phyloP scores from a whole-genome alignment of 2,113 vertebrate species.

The Boleophthalmus pectinirostris region DNA sequence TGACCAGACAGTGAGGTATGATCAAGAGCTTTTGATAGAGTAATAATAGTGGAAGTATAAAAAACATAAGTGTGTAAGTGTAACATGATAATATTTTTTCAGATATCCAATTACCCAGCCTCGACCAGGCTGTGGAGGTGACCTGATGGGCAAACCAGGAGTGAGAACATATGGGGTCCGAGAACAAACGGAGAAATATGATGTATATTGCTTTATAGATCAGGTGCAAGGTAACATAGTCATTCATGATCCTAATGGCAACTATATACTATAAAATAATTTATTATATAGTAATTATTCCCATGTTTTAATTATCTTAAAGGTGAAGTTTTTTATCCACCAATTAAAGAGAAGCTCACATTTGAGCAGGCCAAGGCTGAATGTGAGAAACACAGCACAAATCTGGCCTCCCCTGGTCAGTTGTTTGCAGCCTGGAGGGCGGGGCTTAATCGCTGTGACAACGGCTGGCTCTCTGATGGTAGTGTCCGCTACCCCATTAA shows the following conservation, averaged over 20 bases:
- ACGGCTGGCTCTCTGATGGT: constrained; percentile 90
- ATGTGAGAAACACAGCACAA: constrained; percentile 70
- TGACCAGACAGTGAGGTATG: constrained; percentile 87
- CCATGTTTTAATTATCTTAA: neutral
- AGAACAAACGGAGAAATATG: constrained; percentile 84
- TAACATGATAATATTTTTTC: constrained; percentile 13
- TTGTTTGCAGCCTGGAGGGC: constrained; percentile 90
- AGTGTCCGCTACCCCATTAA: constrained; percentile 92
- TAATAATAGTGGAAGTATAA: neutral
- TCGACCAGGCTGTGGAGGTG: constrained; percentile 86
- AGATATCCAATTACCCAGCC: constrained; percentile 91
- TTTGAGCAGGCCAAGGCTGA: constrained; percentile 78
- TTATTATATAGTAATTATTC: neutral
- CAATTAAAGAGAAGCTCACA: constrained; percentile 76
- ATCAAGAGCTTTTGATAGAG: neutral
- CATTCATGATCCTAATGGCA: neutral
- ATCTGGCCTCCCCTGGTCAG: constrained; percentile 86
- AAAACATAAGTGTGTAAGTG: neutral
- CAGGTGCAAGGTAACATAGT: constrained; percentile 79
- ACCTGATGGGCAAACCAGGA: constrained; percentile 84
- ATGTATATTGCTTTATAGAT: constrained; percentile 92
- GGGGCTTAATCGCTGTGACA: constrained; percentile 90
- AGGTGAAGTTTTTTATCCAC: constrained; percentile 89
- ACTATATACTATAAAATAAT: neutral
- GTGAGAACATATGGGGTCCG: constrained; percentile 88